Evolutionary conservation across 2,797 vertebrate genomes (phyloP), one percentile per base, ranked within the genome.

Genomic region (Gobio occitaniae): DNA sequence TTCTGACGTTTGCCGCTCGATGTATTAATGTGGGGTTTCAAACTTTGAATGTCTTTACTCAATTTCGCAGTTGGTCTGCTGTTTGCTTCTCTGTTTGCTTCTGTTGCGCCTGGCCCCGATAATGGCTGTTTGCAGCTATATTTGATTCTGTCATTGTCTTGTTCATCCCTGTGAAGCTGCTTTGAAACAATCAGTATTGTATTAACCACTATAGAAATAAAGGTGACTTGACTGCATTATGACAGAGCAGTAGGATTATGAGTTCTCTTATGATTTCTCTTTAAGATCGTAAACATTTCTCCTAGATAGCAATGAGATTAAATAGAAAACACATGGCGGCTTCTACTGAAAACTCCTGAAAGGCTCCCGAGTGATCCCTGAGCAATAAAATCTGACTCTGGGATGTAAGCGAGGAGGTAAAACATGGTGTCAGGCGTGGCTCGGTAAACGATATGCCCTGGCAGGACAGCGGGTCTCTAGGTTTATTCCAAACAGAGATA

Each of bases 381-480:
- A 66, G 61, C 16, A 48, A 79, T 32, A 21, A 8, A 32, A 79
- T 48, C 1, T 48, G 77, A 50, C 41, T 19, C 77, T 65, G n/a
- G 56, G 54, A 63, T 44, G 21, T 17, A 44, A 78, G n/a, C 0
- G 10, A 65, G 17, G 6, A 50, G 36, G 41, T 17, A 72, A 72
- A 25, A 16, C 41, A 29, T 3, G 47, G 70, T 72, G 61, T 50
- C 13, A 47, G 19, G 17, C 44, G 56, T 65, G 21, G 17, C 15
- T 8, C 16, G 16, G 71, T 65, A 83, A 66, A 66, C 1, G 41
- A 83, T 75, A 83, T 2, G 12, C 59, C 56, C 44, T 83, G 81
- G 71, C 56, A 76, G 59, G 71, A 83, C 81, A 76, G 21, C 8
- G 4, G 29, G 81, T 65, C 44, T 83, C 59, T 65, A 54, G 71